A percentile compares a stretch with the other conserved stretches of the same genome.
Conservation (phyloP, 1,140 invertebrate genomes). For the Temnothorax nylanderi region DNA sequence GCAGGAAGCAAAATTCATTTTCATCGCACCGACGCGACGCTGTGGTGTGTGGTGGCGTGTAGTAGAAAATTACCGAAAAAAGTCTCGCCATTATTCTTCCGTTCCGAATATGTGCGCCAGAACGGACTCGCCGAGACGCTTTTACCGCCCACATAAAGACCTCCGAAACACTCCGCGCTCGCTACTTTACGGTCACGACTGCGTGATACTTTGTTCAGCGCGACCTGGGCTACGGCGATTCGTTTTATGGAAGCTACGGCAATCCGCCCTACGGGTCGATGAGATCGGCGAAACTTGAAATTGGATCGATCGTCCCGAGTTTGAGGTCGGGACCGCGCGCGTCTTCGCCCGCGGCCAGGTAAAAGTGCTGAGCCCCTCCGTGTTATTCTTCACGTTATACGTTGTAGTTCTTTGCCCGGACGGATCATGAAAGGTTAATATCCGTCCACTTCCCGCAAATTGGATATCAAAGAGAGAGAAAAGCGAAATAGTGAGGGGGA, state of each 20-base stretch:
- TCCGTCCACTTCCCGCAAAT: constrained; percentile 47
- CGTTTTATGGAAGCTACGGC: constrained; percentile 52
- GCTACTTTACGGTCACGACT: constrained; percentile 67
- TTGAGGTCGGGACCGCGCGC: not conserved
- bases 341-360: constrained; percentile 44
- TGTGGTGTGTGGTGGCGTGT: not conserved
- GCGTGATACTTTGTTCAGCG: constrained; percentile 66
- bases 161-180: constrained; percentile 53
- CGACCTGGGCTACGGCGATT: constrained; percentile 36
- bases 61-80: constrained; percentile 56
- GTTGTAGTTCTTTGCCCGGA: constrained; percentile 32
- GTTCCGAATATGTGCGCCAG: constrained; percentile 19
- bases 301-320: constrained; percentile 59
- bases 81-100: constrained; percentile 53
- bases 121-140: constrained; percentile 42
- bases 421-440: constrained; percentile 55
- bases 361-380: constrained; percentile 39
- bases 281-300: constrained; percentile 62
- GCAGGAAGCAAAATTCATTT: constrained; percentile 56
- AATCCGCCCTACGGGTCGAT: constrained; percentile 22
- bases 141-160: constrained; percentile 64
- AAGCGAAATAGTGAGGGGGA: not conserved
- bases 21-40: constrained; percentile 10
- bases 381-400: constrained; percentile 55
- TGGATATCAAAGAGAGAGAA: constrained; percentile 45